Base-by-base conservation (phyloP, 2,113 vertebrate genomes). In the Harpagus bidentatus region DNA sequence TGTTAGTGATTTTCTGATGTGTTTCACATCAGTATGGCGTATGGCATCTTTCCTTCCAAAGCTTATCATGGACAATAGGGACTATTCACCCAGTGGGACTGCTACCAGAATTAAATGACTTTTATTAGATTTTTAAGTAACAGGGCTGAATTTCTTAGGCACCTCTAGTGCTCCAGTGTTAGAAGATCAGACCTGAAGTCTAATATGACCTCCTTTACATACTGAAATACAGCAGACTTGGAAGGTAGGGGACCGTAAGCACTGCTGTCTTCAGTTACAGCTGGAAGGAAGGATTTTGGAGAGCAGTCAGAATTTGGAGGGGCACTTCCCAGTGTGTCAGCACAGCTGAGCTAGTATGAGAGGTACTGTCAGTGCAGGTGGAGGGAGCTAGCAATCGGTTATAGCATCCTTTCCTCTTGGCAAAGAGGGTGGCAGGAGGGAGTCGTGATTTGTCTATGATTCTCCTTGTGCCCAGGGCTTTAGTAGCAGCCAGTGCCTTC, bases 401-500 rank as follows among this genome's bases (percentile, higher is more conserved):
- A 22, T 10, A 59, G 61, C 36, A 21, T 28, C 42, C 53, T 66
- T 73, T 40, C 8, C 36, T 58, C 56, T 62, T 45, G 52, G 26
- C 47, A 76, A n/a, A 58, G 58, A 10, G 29, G 29, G 34, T 6
- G 5, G 38, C 29, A 48, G 65, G 70, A 70, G 15, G 7, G 26
- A 56, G 3, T 42, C 0, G 0, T 16, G 48, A 65, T 86, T 66
- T 67, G 13, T 10, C 36, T 5, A 2, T 11, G 50, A 22, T 29
- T 87, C n/a, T 21, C n/a, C 38, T n/a, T 67, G 28, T 55, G 29
- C 22, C 73, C 56, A 53, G 26, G 48, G 13, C 21, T 70, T 76
- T 19, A 61, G 53, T 9, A 86, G 42, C 50, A 73, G 13, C 40
- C 2, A 0, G 7, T 34, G 13, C 28, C 38, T 52, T 82, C 42